phyloP scores from a whole-genome alignment of 2,113 vertebrate species.

The Chrysemys picta region DNA sequence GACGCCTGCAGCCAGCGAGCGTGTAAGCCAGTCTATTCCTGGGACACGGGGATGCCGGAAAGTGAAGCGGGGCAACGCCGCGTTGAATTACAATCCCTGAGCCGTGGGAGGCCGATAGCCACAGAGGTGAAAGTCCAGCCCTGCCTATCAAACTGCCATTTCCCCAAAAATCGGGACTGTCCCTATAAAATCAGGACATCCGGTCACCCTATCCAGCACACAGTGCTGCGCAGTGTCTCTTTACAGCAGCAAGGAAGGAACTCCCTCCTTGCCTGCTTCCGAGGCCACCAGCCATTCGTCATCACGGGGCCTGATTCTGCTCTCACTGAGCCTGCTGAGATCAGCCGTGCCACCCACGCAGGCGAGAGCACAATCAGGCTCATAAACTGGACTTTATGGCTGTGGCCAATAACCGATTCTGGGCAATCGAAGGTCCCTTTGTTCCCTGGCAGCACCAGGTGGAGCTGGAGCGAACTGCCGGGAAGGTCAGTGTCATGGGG shows the following conservation, averaged over 20 bases:
- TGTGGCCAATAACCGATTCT: not conserved
- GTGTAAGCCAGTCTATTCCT: constrained; percentile 2
- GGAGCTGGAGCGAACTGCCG: not conserved
- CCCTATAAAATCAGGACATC: too few relatives aligned
- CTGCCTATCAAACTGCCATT: constrained; percentile 16
- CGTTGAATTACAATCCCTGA: constrained; percentile 29
- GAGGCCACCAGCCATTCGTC: not conserved
- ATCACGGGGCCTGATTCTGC: not conserved
- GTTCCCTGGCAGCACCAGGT: not conserved
- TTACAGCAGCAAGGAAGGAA: not conserved
- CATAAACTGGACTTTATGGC: accelerated
- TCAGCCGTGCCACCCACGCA: not conserved
- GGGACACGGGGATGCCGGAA: not conserved
- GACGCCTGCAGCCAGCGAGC: not conserved
- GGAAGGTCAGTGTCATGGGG: not conserved
- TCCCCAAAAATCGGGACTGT: not conserved
- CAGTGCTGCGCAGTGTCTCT: not conserved
- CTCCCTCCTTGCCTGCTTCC: not conserved
- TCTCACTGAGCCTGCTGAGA: not conserved
- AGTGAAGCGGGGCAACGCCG: constrained; percentile 1
- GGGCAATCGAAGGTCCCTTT: not conserved
- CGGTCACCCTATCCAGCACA: not conserved
- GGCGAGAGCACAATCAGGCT: not conserved
- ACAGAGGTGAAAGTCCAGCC: constrained; percentile 13
- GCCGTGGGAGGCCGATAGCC: not conserved